These are phyloP conservation scores for Athene cunicularia DNA, from an alignment of 2,113 vertebrate species.

Conservation along the genomic window DNA sequence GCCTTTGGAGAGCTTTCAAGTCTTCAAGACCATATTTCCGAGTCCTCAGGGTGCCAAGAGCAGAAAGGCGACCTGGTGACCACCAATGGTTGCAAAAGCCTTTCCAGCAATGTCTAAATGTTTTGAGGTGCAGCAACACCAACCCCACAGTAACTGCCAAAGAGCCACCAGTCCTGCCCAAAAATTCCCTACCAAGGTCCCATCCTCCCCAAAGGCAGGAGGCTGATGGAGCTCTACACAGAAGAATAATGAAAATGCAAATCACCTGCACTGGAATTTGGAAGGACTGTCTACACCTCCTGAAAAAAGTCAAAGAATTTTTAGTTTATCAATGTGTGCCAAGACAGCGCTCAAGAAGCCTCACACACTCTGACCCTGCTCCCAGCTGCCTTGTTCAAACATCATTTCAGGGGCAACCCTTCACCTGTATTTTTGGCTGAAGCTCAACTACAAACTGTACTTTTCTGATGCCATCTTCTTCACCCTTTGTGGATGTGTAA, in stretches of 20 bases:
- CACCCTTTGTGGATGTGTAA: background rate
- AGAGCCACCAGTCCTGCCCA: background rate
- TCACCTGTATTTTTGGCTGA: background rate
- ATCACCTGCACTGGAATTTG: background rate
- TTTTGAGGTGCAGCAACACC: background rate
- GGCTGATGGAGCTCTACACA: background rate
- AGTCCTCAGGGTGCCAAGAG: background rate
- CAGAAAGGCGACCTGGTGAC: background rate
- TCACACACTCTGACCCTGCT: background rate
- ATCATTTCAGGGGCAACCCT: background rate
- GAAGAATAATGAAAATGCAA: background rate
- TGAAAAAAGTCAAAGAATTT: background rate
- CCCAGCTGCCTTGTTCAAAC: background rate
- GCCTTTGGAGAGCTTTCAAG: background rate
- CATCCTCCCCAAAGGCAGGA: background rate
- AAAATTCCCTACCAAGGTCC: background rate
- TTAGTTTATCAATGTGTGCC: background rate
- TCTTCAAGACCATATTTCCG: background rate
- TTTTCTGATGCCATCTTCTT: background rate
- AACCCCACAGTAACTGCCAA: background rate
- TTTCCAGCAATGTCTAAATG: background rate
- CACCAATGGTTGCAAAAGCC: background rate
- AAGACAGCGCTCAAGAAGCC: background rate
- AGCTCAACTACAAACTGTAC: background rate
- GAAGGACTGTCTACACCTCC: background rate